Base-by-base conservation (phyloP, 1,140 invertebrate genomes). In the Bombus ignitus region DNA sequence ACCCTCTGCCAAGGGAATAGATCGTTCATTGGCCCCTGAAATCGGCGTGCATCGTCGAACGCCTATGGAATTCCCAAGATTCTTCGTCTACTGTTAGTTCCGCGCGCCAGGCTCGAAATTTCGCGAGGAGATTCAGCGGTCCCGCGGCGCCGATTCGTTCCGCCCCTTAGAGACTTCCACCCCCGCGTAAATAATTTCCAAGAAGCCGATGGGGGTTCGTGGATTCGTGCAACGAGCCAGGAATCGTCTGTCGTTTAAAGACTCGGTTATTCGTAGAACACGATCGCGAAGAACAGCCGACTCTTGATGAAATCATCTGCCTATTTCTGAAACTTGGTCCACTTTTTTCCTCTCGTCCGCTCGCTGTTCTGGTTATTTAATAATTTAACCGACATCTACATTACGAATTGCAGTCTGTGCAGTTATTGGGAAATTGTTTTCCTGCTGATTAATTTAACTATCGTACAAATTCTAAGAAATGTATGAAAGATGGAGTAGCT, bases 41-140 rank as follows among this genome's bases (percentile, higher is more conserved):
- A 77, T 77, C 53, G 28, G 39, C n/a, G 53, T 53, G 39, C 72
- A 66, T 47, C 81, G 35, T 65, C 57, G 80, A 65, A 74, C 42
- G 18, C 71, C 71, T 75, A 37, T 15, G 59, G 53, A 32, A 76
- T 76, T 83, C 59, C 81, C 12, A 12, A 12, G 18, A 83, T 83
- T 76, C 72, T 83, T 83, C 73, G 39, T 13, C n/a, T 13, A 22
- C 4, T 35, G n/a, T 68, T 57, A n/a, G 39, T 37, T 37, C 2
- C 71, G 9, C 32, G 53, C 57, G 22, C 15, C 18, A 12, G 32
- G 10, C 22, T 47, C 42, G 57, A 59, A 83, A 76, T 75, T 75
- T 73, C 53, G 39, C 42, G 15, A 22, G 15, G 8, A 47, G 39
- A 70, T 39, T 70, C 35, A 70, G 18, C 35, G 68, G 4, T 70